Conservation (phyloP, 1,140 invertebrate species). For the Aphaenogaster ashmeadi region DNA sequence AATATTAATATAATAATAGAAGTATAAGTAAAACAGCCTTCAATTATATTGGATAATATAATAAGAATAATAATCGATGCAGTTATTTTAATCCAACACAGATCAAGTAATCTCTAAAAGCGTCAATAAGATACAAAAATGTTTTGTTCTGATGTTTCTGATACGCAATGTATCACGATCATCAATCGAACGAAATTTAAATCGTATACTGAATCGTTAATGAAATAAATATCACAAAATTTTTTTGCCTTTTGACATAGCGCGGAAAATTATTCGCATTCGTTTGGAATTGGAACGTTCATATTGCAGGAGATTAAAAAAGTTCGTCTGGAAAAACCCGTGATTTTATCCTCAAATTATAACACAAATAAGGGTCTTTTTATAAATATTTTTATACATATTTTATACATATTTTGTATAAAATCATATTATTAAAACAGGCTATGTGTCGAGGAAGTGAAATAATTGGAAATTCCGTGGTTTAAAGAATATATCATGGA, state of each 20-base stretch:
- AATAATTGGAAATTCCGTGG: neutral
- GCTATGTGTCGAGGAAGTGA: neutral
- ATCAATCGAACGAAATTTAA: neutral
- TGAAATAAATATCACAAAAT: conserved; percentile 4
- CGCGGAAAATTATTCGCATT: neutral
- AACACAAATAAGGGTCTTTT: neutral
- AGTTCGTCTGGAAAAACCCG: neutral
- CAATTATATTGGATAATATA: conserved; percentile 3
- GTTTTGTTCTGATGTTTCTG: neutral
- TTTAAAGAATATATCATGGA: conserved; percentile 31
- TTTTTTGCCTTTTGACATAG: neutral
- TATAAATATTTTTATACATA: no score
- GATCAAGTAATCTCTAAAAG: neutral
- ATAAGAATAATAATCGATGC: neutral
- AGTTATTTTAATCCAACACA: conserved; percentile 2
- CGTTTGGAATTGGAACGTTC: neutral
- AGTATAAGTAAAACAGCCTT: neutral
- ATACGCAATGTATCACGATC: neutral
- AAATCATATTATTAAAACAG: neutral
- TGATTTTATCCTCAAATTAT: conserved; percentile 1
- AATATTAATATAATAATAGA: conserved; percentile 4
- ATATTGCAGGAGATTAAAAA: neutral
- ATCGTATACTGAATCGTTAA: neutral
- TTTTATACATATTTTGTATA: neutral
- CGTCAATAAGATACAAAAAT: neutral